Evolutionary conservation across 2,888 invertebrate genomes (phyloP).

Genomic region (Trichopoda pennipes): DNA sequence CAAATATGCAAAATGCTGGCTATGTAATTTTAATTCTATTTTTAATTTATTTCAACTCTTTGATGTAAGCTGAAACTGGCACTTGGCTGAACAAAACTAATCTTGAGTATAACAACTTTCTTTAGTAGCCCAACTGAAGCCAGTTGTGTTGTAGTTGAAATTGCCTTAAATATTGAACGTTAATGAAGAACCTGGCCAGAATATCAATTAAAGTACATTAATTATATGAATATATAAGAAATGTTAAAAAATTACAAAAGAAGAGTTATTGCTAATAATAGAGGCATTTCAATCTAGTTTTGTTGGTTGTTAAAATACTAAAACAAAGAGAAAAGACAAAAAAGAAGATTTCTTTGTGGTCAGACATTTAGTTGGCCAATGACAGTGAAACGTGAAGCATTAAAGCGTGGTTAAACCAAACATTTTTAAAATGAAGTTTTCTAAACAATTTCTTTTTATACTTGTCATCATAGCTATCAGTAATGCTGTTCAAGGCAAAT

Average conservation of each 20-base stretch:
- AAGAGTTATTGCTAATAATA: not conserved
- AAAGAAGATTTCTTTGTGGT: not conserved
- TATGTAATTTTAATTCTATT: too few relatives aligned
- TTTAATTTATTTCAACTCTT: too few relatives aligned
- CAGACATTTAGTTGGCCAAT: conserved; percentile 45
- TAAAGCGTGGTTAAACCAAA: conserved; percentile 2
- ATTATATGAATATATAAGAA: conserved; percentile 6
- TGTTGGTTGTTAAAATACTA: not conserved
- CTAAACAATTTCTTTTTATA: conserved; percentile 2
- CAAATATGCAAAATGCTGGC: too few relatives aligned
- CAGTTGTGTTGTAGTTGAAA: conserved; percentile 22
- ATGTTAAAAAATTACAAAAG: not conserved
- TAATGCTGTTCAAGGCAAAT: not conserved
- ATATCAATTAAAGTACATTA: conserved; percentile 37
- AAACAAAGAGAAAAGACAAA: conserved; percentile 9
- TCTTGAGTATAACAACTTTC: conserved; percentile 30
- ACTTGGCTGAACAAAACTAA: not conserved
- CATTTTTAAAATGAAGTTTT: conserved; percentile 15
- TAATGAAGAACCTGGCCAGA: conserved; percentile 16
- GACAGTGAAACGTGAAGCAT: conserved; percentile 50
- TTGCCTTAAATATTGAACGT: not conserved
- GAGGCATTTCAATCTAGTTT: conserved; percentile 27
- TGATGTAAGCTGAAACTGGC: too few relatives aligned
- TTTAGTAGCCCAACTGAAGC: conserved; percentile 16
- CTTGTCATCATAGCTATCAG: not conserved